These are phyloP conservation scores for Collichthys lucidus DNA, from an alignment of 2,113 vertebrate species.

Conservation along the genomic window DNA sequence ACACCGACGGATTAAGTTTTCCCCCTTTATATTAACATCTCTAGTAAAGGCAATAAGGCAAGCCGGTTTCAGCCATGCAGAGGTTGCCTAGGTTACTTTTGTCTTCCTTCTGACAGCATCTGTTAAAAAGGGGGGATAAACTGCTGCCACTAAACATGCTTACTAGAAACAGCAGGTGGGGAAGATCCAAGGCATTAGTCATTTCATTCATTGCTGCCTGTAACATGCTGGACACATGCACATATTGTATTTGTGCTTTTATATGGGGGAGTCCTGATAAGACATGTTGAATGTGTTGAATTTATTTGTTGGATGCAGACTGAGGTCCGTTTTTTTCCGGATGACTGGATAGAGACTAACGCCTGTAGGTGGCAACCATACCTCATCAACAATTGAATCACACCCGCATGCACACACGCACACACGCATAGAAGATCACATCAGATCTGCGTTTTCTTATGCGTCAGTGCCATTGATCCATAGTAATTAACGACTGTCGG, in stretches of 20 bases:
- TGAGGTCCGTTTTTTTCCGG: constrained; percentile 33
- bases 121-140: not conserved
- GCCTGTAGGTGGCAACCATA: constrained; percentile 84
- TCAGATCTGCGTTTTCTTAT: constrained; percentile 42
- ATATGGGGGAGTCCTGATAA: constrained; percentile 5
- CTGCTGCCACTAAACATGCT: not conserved
- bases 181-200: not conserved
- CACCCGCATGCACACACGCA: constrained; percentile 1
- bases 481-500: constrained; percentile 71
- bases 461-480: constrained; percentile 75
- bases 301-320: constrained; percentile 44
- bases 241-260: not conserved
- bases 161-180: not conserved
- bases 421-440: constrained; percentile 16
- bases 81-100: constrained; percentile 43
- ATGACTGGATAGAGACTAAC: constrained; percentile 61
- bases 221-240: not conserved
- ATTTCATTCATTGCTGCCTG: not conserved
- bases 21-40: not conserved
- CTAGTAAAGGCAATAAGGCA: too few relatives aligned
- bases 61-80: not conserved
- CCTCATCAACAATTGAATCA: constrained; percentile 71
- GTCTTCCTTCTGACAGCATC: constrained; percentile 1
- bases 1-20: not conserved
- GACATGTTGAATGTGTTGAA: constrained; percentile 42